Evolutionary conservation across 2,888 invertebrate species (phyloP), one percentile per base, ranked within the genome.

Genomic region (Hedychridium roseum): DNA sequence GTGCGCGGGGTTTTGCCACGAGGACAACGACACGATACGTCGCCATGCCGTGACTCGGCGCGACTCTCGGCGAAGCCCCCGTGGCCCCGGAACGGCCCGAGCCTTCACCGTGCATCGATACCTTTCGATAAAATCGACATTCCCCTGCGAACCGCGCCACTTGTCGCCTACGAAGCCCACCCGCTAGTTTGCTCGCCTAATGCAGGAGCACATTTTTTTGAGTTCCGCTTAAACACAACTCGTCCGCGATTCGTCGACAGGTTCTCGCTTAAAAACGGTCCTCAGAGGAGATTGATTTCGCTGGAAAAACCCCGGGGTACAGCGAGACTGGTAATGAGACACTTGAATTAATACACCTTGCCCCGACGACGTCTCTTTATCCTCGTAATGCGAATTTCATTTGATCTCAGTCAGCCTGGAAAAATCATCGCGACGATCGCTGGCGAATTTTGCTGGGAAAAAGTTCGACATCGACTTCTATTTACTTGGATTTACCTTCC

Each of bases 81-180:
- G 28, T 28, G 21, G 37, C 47, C 4, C 42, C 17, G 16, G 15
- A n/a, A 11, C 31, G 5, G n/a, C 18, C 18, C 36, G n/a, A n/a
- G n/a, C n/a, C n/a, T n/a, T 31, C 54, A 52, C 54, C 46, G 48
- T 51, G 51, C 55, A 58, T 60, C 56, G 60, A 63, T 65, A 60
- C 57, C 60, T 55, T 60, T 56, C 63, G 63, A 66, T 66, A 65
- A 57, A 54, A 58, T 67, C 62, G 53, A 51, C 46, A 45, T 43
- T 54, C 45, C 41, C 41, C 54, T 38, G 35, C 31, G 37, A 46
- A 38, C 46, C 38, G 31, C 43, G 43, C 38, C 59, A 57, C 53
- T 61, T 60, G 55, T 52, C 50, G 43, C 44, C 43, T 38, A n/a
- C n/a, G n/a, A n/a, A n/a, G n/a, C n/a, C n/a, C n/a, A n/a, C n/a